Percentiles rank a stretch among this genome's conserved stretches.
These are phyloP conservation scores for Myotis brandtii DNA, from an alignment of 2,113 vertebrate species.

Conservation along the genomic window DNA sequence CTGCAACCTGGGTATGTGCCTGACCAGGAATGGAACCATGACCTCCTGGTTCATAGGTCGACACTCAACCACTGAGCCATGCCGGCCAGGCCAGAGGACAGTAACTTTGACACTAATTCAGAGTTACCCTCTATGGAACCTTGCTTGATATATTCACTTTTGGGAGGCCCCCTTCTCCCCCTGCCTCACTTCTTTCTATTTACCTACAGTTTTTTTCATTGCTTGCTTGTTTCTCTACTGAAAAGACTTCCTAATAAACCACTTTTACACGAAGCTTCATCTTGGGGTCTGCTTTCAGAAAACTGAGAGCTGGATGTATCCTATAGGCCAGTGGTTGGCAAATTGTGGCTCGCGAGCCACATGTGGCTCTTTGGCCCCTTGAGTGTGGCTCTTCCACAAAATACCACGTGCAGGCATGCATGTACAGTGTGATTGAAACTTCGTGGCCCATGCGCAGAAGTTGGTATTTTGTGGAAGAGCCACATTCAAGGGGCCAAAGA, in stretches of 20 bases:
- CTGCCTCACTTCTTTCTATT: neutral
- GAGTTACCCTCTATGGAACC: neutral
- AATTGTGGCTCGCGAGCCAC: too few species aligned
- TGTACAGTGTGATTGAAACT: too few species aligned
- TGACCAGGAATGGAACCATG: too few species aligned
- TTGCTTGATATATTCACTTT: neutral
- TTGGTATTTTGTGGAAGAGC: too few species aligned
- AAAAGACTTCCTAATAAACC: conserved; percentile 6
- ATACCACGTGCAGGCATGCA: too few species aligned
- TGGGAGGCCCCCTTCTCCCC: neutral
- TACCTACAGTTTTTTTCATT: neutral
- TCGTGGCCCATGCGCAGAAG: too few species aligned
- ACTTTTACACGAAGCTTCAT: neutral
- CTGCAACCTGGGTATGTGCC: too few species aligned
- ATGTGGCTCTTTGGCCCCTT: too few species aligned
- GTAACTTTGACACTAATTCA: neutral
- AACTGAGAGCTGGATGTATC: neutral
- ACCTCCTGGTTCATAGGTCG: too few species aligned
- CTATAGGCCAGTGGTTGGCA: neutral
- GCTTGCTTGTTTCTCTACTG: neutral
- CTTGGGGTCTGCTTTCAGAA: conserved; percentile 13
- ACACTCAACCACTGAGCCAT: too few species aligned
- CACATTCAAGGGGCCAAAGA: too few species aligned
- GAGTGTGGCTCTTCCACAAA: too few species aligned
- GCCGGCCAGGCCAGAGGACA: neutral